Evolutionary conservation across 92 coral and sea anemone genomes (phyloP).

Genomic region (Siderastrea radians): DNA sequence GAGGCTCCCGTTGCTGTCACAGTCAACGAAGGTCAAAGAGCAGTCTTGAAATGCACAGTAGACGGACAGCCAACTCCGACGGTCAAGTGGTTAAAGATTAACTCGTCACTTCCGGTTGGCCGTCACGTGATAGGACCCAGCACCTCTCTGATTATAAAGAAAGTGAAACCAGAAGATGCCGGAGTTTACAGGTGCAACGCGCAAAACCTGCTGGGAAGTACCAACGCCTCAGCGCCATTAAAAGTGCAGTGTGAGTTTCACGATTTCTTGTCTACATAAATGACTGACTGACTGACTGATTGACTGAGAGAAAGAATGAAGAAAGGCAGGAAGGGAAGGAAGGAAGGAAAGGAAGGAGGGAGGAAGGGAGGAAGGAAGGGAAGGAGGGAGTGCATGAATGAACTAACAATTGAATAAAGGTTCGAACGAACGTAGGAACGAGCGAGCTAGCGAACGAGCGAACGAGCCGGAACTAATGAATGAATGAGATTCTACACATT

Average conservation of each 20-base stretch:
- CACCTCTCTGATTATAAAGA: constrained; percentile 1
- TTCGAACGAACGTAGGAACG: too few relatives aligned
- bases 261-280: not conserved
- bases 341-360: too few relatives aligned
- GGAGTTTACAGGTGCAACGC: constrained; percentile 27
- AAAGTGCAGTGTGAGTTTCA: not conserved
- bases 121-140: constrained; percentile 16
- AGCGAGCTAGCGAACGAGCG: too few relatives aligned
- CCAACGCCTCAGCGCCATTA: not conserved
- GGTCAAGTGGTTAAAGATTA: constrained; percentile 18
- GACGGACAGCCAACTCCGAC: constrained; percentile 1
- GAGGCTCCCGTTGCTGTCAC: too few relatives aligned
- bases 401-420: too few relatives aligned
- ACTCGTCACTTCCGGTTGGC: constrained; percentile 9
- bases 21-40: not conserved
- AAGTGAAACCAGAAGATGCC: constrained; percentile 5
- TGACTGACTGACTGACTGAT: too few relatives aligned
- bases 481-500: too few relatives aligned
- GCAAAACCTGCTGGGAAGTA: constrained; percentile 16
- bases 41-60: constrained; percentile 1
- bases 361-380: too few relatives aligned
- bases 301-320: too few relatives aligned
- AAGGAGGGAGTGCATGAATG: too few relatives aligned
- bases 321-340: too few relatives aligned
- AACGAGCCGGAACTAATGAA: too few relatives aligned